These are phyloP conservation scores for Rhinella marina DNA, from an alignment of 2,797 vertebrate species.

Conservation along the genomic window DNA sequence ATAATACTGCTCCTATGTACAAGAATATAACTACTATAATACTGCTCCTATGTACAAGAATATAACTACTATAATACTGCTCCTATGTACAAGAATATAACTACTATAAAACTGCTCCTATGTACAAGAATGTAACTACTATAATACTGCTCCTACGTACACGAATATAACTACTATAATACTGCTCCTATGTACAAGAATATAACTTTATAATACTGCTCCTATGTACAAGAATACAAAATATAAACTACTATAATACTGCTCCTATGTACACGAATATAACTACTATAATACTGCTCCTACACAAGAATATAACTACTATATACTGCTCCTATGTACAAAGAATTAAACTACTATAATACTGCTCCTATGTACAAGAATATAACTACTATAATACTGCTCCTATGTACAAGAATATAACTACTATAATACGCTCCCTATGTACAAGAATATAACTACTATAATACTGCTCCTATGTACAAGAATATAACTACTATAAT, in stretches of 20 bases:
- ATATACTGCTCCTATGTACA: not conserved
- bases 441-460: not conserved
- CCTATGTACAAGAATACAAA: not conserved
- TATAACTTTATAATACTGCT: slow-evolving; percentile 2
- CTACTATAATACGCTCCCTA: not conserved
- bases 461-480: too few species aligned
- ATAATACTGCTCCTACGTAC: not conserved
- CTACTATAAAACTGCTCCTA: too few species aligned
- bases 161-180: slow-evolving; percentile 5
- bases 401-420: not conserved
- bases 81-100: too few species aligned
- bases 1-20: too few species aligned
- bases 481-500: too few species aligned
- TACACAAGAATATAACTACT: not conserved
- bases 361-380: not conserved
- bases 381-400: not conserved
- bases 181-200: not conserved
- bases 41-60: too few species aligned
- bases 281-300: too few species aligned
- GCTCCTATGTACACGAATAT: not conserved
- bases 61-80: too few species aligned
- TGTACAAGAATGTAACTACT: too few species aligned
- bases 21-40: too few species aligned
- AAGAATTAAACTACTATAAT: not conserved
- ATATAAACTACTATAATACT: slow-evolving; percentile 8